A percentile compares a stretch with the other conserved stretches of the same genome.
Conservation (phyloP, 2,113 vertebrate genomes). For the Prionailurus viverrinus region DNA sequence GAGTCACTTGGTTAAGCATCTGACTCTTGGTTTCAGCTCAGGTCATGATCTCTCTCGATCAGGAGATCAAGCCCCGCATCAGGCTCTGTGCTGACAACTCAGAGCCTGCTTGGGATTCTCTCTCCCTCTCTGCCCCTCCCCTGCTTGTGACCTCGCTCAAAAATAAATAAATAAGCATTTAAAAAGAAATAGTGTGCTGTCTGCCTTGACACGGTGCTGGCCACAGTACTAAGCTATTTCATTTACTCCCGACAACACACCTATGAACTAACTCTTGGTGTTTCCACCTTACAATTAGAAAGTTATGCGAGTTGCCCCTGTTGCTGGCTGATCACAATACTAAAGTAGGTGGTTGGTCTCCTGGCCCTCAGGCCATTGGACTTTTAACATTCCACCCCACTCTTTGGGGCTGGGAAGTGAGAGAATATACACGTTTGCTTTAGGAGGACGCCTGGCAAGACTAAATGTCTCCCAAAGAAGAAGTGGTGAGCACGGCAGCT, state of each 20-base stretch:
- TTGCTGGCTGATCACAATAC: background rate
- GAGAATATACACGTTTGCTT: background rate
- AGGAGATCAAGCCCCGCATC: too few species aligned
- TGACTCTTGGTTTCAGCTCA: too few species aligned
- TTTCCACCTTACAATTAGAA: background rate
- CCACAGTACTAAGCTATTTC: background rate
- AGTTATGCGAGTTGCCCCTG: background rate
- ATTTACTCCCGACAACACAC: background rate
- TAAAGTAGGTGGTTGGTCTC: background rate
- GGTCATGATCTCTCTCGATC: too few species aligned
- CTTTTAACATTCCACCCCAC: background rate
- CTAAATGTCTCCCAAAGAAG: background rate
- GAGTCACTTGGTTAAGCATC: too few species aligned
- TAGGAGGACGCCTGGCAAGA: background rate
- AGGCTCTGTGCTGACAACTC: too few species aligned
- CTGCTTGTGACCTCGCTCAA: too few species aligned
- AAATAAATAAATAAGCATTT: too few species aligned
- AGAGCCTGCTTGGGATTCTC: too few species aligned
- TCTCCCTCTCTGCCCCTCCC: too few species aligned
- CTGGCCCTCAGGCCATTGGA: background rate
- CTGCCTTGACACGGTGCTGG: too few species aligned
- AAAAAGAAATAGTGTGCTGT: background rate
- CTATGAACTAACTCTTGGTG: background rate
- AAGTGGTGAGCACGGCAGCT: background rate
- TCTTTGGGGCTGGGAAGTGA: background rate